Base-by-base conservation (phyloP, 2,113 vertebrate genomes). In the Bos javanicus region DNA sequence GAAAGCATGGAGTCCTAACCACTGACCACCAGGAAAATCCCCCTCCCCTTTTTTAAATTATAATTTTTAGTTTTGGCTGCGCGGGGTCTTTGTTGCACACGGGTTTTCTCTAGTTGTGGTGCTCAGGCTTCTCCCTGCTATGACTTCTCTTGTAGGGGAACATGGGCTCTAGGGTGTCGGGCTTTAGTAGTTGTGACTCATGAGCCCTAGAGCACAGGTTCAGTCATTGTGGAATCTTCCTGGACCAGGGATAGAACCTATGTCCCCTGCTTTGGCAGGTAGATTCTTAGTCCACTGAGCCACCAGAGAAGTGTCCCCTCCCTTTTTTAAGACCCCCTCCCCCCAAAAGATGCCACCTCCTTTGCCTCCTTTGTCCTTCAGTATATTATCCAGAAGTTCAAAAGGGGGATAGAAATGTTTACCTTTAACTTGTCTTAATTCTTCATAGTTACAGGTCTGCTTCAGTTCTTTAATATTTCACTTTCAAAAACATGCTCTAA, bases 141-240 rank as follows among this genome's bases (percentile, higher is more conserved):
- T 23, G 19, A 5, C 67, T 39, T 76, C 71, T 43, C 71, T 26
- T 14, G 23, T 14, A 11, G 71, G 36, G 36, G 36, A 26, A 1
- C 71, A 25, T 2, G 12, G 36, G 39, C 36, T 74, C 36, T 43
- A 74, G 71, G 71, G 23, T 0, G 6, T 0, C 3, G 36, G 12
- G 23, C 11, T 14, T 76, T 14, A 14, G 71, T 4, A 43, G 36
- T 2, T 26, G 23, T 14, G 36, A 43, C 71, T 43, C 71, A 39
- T 3, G 6, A 26, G 36, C 36, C 39, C 23, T 76, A 26, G 71
- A 76, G 39, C 39, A 43, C 36, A 43, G 12, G 71, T 15, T 76
- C 71, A 43, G 71, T 14, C 1, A 6, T 14, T 76, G 71, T 43
- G 23, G 71, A 43, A 43, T 25, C 23, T 76, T 76, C 71, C 71